Evolutionary conservation across 2,888 invertebrate genomes (phyloP).

Genomic region (Dryococelus australis): DNA sequence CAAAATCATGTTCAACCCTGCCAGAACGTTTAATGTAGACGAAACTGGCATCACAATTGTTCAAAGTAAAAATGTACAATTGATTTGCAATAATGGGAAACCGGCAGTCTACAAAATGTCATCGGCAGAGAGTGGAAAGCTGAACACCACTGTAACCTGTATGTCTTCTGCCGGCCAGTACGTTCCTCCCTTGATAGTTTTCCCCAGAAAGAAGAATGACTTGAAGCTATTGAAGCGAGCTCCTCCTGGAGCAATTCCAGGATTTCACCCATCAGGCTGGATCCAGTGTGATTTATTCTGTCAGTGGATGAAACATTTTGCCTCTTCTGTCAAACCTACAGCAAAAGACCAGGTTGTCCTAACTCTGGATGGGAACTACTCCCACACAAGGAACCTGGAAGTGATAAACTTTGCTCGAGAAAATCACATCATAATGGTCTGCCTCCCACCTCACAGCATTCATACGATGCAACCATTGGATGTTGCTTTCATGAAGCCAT

Average conservation of each 20-base stretch:
- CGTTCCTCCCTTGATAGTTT: slow-evolving; percentile 54
- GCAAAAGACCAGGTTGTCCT: too few species aligned
- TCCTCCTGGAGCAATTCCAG: slow-evolving; percentile 51
- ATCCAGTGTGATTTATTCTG: slow-evolving; percentile 40
- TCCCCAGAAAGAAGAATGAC: slow-evolving; percentile 53
- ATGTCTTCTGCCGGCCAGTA: slow-evolving; percentile 52
- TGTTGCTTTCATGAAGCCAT: slow-evolving; percentile 41
- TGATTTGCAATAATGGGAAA: slow-evolving; percentile 53
- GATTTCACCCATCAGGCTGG: slow-evolving; percentile 51
- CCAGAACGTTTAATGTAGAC: slow-evolving; percentile 51
- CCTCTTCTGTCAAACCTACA: too few species aligned
- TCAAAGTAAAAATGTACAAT: slow-evolving; percentile 39
- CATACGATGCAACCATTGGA: slow-evolving; percentile 22
- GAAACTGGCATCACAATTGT: slow-evolving; percentile 55
- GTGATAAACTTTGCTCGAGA: too few species aligned
- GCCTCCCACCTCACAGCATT: slow-evolving; percentile 34
- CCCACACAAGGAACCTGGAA: slow-evolving; percentile 46
- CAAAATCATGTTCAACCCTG: not conserved
- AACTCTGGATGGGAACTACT: slow-evolving; percentile 48
- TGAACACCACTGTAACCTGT: slow-evolving; percentile 50
- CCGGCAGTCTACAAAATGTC: slow-evolving; percentile 52
- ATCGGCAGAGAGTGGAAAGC: slow-evolving; percentile 53
- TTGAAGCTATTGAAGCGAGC: slow-evolving; percentile 51
- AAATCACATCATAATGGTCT: slow-evolving; percentile 19
- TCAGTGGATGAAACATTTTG: too few species aligned